Conservation (phyloP, 2,888 invertebrate species). For the Anthophora plumipes region DNA sequence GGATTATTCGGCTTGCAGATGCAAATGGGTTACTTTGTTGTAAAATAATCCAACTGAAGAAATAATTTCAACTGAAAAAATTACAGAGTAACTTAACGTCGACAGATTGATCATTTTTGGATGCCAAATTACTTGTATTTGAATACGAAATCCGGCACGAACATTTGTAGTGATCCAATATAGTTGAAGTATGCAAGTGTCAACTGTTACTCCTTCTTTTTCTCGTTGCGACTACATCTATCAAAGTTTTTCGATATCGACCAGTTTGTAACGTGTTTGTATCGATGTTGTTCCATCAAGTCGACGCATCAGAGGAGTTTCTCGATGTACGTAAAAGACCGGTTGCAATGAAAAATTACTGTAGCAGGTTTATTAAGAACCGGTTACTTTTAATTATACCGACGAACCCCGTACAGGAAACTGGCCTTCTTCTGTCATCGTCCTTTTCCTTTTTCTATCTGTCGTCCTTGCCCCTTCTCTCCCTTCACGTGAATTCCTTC, state of each 20-base stretch:
- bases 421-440: background rate
- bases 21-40: no score
- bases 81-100: no score
- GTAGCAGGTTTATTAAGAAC: constrained; percentile 2
- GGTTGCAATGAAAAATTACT: constrained; percentile 1
- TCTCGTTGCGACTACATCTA: background rate
- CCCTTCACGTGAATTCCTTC: background rate
- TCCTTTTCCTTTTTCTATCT: background rate
- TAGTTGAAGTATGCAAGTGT: background rate
- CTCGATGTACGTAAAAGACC: constrained; percentile 1
- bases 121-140: no score
- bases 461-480: background rate
- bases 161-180: no score
- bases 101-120: no score
- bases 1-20: no score
- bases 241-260: background rate
- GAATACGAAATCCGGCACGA: no score
- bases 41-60: no score
- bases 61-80: no score
- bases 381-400: constrained; percentile 35
- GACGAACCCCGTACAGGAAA: constrained; percentile 21
- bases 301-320: background rate
- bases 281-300: constrained; percentile 7
- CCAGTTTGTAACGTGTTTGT: constrained; percentile 20
- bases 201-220: no score